These are phyloP conservation scores for Eurytoma californica DNA, from an alignment of 2,888 invertebrate species.

Conservation along the genomic window DNA sequence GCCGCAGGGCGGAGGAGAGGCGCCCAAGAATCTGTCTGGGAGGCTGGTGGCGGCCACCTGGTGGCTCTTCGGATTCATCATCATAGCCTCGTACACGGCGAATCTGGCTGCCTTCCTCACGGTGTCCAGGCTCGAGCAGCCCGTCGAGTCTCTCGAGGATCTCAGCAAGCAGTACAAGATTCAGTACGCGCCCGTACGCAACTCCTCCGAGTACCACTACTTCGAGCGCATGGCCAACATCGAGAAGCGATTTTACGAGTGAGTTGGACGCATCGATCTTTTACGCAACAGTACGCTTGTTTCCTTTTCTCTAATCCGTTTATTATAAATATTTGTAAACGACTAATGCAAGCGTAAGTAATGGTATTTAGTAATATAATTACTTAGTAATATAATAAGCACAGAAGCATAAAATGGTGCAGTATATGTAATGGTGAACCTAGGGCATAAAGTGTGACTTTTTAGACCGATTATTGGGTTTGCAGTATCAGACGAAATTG, in stretches of 20 bases:
- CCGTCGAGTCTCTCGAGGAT: slow-evolving; percentile 95
- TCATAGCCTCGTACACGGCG: slow-evolving; percentile 98
- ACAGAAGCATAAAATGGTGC: too few relatives aligned
- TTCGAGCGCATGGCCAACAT: slow-evolving; percentile 97
- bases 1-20: slow-evolving; percentile 95
- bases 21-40: slow-evolving; percentile 96
- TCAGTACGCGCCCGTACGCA: slow-evolving; percentile 93
- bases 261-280: too few relatives aligned
- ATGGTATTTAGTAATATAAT: too few relatives aligned
- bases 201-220: slow-evolving; percentile 93
- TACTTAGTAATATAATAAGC: too few relatives aligned
- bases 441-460: too few relatives aligned
- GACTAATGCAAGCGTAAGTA: too few relatives aligned
- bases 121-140: slow-evolving; percentile 93
- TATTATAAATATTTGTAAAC: too few relatives aligned
- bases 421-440: too few relatives aligned
- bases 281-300: too few relatives aligned
- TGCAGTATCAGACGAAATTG: too few relatives aligned
- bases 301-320: too few relatives aligned
- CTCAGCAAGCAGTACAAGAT: slow-evolving; percentile 97
- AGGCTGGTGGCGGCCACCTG: slow-evolving; percentile 96
- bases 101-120: slow-evolving; percentile 98
- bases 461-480: too few relatives aligned
- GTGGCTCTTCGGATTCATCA: slow-evolving; percentile 99
- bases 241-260: slow-evolving; percentile 96